These are phyloP conservation scores for Zootermopsis nevadensis DNA, from an alignment of 2,888 invertebrate genomes.

Conservation along the genomic window DNA sequence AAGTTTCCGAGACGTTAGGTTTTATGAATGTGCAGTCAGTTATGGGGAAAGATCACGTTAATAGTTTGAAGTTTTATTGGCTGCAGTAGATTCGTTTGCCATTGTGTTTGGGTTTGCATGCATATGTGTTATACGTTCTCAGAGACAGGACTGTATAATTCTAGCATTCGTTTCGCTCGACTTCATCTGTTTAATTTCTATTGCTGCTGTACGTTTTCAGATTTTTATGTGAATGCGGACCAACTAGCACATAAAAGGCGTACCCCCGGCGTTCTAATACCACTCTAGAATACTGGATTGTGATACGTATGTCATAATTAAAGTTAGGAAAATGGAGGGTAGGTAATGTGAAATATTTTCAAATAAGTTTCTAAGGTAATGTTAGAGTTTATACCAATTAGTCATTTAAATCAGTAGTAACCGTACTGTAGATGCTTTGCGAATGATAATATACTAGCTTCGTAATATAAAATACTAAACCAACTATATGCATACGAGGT, in stretches of 20 bases:
- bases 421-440: no score
- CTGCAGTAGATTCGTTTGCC: neutral
- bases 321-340: no score
- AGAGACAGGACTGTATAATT: neutral
- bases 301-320: no score
- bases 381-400: no score
- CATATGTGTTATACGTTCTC: neutral
- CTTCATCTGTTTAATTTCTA: neutral
- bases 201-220: neutral
- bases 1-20: neutral
- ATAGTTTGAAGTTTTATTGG: conserved; percentile 15
- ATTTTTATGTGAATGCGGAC: neutral
- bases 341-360: no score
- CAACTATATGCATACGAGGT: no score
- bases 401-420: no score
- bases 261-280: no score
- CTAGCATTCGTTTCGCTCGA: neutral
- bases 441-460: no score
- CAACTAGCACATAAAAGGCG: neutral
- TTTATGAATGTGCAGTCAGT: conserved; percentile 10
- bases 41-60: neutral
- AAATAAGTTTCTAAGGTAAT: no score
- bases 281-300: no score
- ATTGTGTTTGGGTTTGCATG: neutral
- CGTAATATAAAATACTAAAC: no score